These are phyloP conservation scores for Iguana delicatissima DNA, from an alignment of 2,797 vertebrate species.

Conservation along the genomic window DNA sequence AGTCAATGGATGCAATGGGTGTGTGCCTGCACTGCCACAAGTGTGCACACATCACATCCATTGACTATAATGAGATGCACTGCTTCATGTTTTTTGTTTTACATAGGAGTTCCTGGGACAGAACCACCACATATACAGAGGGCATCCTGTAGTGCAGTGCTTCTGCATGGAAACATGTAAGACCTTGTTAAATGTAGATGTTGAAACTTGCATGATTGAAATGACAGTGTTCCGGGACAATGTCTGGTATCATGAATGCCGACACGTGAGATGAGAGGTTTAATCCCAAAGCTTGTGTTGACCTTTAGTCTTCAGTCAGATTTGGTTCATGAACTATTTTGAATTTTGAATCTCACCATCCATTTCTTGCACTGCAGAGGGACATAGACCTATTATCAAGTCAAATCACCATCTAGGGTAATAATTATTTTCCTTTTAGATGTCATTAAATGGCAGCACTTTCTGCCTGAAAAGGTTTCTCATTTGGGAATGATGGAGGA, in stretches of 20 bases:
- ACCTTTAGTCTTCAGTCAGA: neutral
- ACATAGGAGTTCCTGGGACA: too few species aligned
- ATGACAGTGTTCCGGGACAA: neutral
- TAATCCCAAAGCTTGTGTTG: neutral
- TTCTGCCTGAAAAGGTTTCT: neutral
- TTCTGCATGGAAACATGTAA: neutral
- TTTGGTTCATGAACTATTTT: neutral
- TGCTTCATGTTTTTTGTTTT: too few species aligned
- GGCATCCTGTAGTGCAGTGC: too few species aligned
- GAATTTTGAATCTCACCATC: neutral
- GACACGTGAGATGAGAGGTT: neutral
- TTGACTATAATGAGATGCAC: too few species aligned
- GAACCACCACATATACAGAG: too few species aligned
- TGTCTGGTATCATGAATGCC: neutral
- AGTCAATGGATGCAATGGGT: too few species aligned
- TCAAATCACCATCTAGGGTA: neutral
- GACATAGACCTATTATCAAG: neutral
- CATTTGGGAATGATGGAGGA: neutral
- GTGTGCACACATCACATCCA: too few species aligned
- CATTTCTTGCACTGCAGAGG: neutral
- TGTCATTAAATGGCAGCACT: neutral
- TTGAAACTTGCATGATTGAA: neutral
- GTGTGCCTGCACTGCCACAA: too few species aligned
- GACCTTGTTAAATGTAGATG: neutral
- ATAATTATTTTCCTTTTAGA: slow-evolving; percentile 24